Evolutionary conservation across 2,113 vertebrate species (phyloP).

Genomic region (Pipa parva): DNA sequence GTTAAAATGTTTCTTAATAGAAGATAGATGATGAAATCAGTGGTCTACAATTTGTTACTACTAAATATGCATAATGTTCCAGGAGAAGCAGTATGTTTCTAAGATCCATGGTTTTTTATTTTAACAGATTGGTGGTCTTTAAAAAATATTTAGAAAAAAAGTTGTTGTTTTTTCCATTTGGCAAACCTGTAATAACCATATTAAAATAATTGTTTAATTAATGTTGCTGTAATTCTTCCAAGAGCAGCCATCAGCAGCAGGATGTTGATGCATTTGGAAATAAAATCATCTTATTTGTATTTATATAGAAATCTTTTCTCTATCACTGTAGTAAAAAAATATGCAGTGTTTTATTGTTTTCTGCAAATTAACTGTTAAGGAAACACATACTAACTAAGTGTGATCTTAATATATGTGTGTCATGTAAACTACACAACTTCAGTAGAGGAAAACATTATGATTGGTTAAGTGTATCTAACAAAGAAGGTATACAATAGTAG

Average conservation of each 20-base stretch:
- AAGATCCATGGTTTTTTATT: not conserved
- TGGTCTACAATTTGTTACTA: not conserved
- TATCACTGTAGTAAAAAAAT: no score
- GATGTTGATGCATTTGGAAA: constrained; percentile 35
- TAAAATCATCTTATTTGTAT: constrained; percentile 25
- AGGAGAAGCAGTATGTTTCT: not conserved
- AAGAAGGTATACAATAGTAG: no score
- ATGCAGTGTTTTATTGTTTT: no score
- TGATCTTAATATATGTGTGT: no score
- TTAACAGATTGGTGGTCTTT: constrained; percentile 25
- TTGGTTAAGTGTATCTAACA: no score
- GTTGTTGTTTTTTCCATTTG: constrained; percentile 37
- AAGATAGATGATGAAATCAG: not conserved
- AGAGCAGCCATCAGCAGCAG: constrained; percentile 30
- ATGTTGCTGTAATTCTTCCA: constrained; percentile 35
- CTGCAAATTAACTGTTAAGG: no score
- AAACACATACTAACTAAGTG: no score
- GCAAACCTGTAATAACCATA: constrained; percentile 15
- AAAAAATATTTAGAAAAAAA: constrained; percentile 34
- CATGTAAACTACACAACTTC: no score
- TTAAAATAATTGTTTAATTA: constrained; percentile 39
- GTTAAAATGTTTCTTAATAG: no score
- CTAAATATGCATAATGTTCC: not conserved
- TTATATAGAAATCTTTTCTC: no score
- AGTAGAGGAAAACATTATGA: no score